These are phyloP conservation scores for Myocastor coypus DNA, from an alignment of 2,113 vertebrate species.

Conservation along the genomic window DNA sequence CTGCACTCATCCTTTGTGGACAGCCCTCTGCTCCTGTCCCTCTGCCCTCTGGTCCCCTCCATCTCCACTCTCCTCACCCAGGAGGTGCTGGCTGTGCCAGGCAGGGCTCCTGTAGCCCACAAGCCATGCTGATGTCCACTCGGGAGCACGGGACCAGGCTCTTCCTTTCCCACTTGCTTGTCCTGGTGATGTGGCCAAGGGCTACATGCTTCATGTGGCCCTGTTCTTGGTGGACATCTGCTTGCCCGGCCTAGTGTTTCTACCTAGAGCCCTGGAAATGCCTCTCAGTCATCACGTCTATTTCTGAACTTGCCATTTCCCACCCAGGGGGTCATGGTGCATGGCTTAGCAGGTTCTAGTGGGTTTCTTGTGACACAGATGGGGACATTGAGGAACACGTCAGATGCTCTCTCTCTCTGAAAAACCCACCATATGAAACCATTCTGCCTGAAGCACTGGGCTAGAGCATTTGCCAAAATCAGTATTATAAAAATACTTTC, in stretches of 20 bases:
- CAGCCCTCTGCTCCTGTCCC: background rate
- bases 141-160: background rate
- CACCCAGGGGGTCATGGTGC: background rate
- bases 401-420: background rate
- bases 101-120: background rate
- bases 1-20: background rate
- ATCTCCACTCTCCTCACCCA: background rate
- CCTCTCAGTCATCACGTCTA: background rate
- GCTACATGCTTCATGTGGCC: background rate
- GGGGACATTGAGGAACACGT: too few relatives aligned
- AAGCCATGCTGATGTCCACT: background rate
- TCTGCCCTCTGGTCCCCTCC: background rate
- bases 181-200: accelerated
- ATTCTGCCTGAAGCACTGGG: background rate
- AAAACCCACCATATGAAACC: background rate
- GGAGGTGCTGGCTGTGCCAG: background rate
- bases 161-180: background rate
- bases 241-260: background rate
- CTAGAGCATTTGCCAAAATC: too few relatives aligned
- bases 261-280: too few relatives aligned
- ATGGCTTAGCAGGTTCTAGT: accelerated
- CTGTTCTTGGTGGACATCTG: accelerated
- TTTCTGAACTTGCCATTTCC: background rate
- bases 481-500: accelerated
- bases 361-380: background rate